Evolutionary conservation across 2,797 vertebrate species (phyloP).

Genomic region (Aldrovandia affinis): DNA sequence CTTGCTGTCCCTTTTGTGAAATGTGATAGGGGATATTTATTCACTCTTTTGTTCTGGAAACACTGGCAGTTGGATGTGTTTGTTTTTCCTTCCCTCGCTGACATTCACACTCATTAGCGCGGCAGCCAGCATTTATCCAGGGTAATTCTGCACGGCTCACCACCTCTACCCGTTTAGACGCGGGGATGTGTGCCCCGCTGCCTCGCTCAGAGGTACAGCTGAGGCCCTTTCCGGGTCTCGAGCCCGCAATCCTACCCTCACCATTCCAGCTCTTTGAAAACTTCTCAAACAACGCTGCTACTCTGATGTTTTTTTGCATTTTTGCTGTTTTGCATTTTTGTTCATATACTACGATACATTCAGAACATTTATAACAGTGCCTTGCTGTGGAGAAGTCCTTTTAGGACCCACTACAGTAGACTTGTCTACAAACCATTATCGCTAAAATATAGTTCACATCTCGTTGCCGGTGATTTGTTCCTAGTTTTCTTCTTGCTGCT

Average conservation of each 20-base stretch:
- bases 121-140: background rate
- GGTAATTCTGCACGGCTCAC: background rate
- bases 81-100: background rate
- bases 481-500: background rate
- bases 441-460: background rate
- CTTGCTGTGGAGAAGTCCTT: background rate
- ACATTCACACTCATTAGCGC: background rate
- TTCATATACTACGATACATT: too few species aligned
- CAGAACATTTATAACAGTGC: background rate
- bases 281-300: background rate
- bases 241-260: background rate
- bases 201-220: background rate
- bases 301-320: background rate
- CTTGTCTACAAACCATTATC: background rate
- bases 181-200: background rate
- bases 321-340: too few species aligned
- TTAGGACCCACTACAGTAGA: too few species aligned
- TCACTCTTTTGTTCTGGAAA: background rate
- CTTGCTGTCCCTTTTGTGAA: background rate
- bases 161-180: background rate
- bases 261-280: background rate
- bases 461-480: background rate
- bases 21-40: background rate
- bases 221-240: background rate
- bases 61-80: conserved; percentile 1